Percentiles rank a stretch among this genome's conserved stretches.
phyloP scores from a whole-genome alignment of 2,888 invertebrate genomes.

The Andrena camellia region DNA sequence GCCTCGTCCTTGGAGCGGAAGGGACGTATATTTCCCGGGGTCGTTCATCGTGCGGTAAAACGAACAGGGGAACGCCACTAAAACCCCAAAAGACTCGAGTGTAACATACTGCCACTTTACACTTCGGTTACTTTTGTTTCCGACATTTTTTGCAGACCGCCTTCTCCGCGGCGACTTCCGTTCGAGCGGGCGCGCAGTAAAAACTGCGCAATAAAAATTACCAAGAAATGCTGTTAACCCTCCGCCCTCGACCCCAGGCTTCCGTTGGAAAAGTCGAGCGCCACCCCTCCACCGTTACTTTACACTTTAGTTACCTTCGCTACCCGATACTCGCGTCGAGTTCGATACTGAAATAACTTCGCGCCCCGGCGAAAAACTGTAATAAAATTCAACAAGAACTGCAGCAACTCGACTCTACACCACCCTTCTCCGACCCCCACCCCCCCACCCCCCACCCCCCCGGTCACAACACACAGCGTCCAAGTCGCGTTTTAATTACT shows the following conservation, averaged over 20 bases:
- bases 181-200: not conserved
- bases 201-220: constrained; percentile 33
- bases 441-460: too few relatives aligned
- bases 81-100: constrained; percentile 18
- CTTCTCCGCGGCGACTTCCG: not conserved
- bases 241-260: not conserved
- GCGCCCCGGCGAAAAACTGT: constrained; percentile 9
- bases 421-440: not conserved
- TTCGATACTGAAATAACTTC: constrained; percentile 32
- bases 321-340: not conserved
- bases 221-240: constrained; percentile 15
- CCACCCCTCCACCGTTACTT: not conserved
- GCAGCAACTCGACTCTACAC: constrained; percentile 14
- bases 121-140: constrained; percentile 38
- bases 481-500: constrained; percentile 33
- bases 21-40: constrained; percentile 3
- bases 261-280: not conserved
- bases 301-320: not conserved
- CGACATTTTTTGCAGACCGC: constrained; percentile 18
- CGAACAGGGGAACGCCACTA: not conserved
- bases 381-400: constrained; percentile 38
- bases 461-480: not conserved
- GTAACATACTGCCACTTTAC: constrained; percentile 32
- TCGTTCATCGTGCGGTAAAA: constrained; percentile 20
- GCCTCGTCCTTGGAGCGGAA: constrained; percentile 11